Base-by-base conservation (phyloP, 2,113 vertebrate genomes). In the Arothron firmamentum region DNA sequence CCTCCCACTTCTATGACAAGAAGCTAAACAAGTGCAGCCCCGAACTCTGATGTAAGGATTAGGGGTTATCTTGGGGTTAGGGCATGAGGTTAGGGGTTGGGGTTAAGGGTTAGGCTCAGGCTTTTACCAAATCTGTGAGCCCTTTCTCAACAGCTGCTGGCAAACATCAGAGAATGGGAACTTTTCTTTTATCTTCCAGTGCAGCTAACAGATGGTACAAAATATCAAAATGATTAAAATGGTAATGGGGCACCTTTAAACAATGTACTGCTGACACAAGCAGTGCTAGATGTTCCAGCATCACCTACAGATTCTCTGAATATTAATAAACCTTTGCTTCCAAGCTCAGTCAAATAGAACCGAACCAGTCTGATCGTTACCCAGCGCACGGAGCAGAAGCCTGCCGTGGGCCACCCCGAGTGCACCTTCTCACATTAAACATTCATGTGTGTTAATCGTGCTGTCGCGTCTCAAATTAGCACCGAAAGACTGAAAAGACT, bases 391-490 rank as follows among this genome's bases (percentile, higher is more conserved):
- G 51, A 65, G 31, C 34, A 5, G 41, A 59, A 58, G 18, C 56
- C 43, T 12, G 12, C 56, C 1, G 28, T 23, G 9, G 57, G 65
- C 52, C 17, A 5, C 56, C 63, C 56, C 41, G 41, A 58, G 67
- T 51, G 42, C 62, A 55, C 52, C 68, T 78, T 78, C 65, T 55
- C 34, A 41, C 68, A 69, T 81, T 50, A 81, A 81, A 78, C 55
- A 75, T 81, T 78, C 61, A 75, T 65, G 60, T 8, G 0, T 0
- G 38, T 72, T 81, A 81, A 81, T 78, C 70, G 66, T 59, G 67
- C 74, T 52, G 58, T 1, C 70, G 73, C 56, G 55, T 68, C 63
- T 74, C 51, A 71, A 68, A 77, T 71, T 68, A 74, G 17, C 54
- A 21, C 4, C 34, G 41, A 62, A 74, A 58, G 59, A 68, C 47